Evolutionary conservation across 2,888 invertebrate species (phyloP), one percentile per base, ranked within the genome.

Genomic region (Eristalinus aeneus): DNA sequence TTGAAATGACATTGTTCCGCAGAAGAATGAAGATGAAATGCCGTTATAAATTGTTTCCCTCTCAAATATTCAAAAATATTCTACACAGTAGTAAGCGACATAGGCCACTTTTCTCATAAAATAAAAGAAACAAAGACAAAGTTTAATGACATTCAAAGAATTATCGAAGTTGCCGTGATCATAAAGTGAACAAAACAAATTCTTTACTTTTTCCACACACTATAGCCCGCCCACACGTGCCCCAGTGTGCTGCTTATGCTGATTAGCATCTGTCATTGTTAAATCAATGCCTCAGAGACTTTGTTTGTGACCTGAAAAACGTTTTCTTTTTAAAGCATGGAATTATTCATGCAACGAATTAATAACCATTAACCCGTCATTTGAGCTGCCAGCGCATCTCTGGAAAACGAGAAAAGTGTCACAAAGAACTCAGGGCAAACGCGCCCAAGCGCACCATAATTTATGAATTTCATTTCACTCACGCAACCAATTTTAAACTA

Each of bases 61-160:
- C 6, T 16, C 46, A 46, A 46, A 46, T 8, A 46, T 27, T 27
- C 46, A 46, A n/a, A n/a, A 6, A 46, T 46, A 16, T 16, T 16
- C 46, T 16, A 46, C 16, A 16, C 46, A 16, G 46, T 46, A 46
- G 46, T 46, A 46, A 46, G 9, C 8, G 46, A 5, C 9, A 46
- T n/a, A 46, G 16, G 16, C 46, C n/a, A 46, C 16, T 16, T 16
- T 46, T 8, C 16, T 16, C 46, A 16, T 16, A 46, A n/a, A n/a
- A n/a, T 31, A 0, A 64, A 5, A 64, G 64, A 64, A 16, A 22
- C 32, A 36, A 31, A 64, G 11, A 8, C 22, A 23, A 34, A 36
- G 71, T 69, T 73, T 88, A 88, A 86, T 87, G 46, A 20, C 20
- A 27, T 23, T 8, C 6, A 12, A 60, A 27, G 60, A 60, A 23